These are phyloP conservation scores for Elaphurus davidianus DNA, from an alignment of 2,113 vertebrate species.

Conservation along the genomic window DNA sequence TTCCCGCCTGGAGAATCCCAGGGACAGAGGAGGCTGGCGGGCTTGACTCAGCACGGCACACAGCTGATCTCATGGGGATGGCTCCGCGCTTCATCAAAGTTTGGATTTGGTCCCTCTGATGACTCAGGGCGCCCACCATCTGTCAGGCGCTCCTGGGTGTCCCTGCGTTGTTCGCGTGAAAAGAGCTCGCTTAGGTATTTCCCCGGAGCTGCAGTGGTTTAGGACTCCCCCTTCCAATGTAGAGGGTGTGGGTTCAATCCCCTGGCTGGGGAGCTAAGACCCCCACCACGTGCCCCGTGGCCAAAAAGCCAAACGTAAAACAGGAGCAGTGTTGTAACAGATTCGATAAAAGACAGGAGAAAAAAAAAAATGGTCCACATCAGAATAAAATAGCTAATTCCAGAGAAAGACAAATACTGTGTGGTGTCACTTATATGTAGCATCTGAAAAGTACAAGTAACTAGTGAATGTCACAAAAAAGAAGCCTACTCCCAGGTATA, in stretches of 20 bases:
- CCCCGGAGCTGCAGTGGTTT: accelerated
- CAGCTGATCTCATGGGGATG: neutral
- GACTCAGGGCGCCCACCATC: neutral
- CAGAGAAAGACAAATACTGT: neutral
- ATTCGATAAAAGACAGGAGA: neutral
- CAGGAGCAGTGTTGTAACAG: neutral
- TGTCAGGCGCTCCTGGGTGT: neutral
- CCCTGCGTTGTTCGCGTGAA: accelerated
- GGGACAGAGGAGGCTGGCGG: accelerated
- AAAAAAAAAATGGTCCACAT: no score
- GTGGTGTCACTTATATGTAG: neutral
- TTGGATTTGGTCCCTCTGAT: accelerated
- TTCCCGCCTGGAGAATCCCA: neutral
- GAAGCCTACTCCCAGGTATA: neutral
- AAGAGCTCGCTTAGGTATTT: accelerated
- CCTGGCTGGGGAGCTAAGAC: neutral
- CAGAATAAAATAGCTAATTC: neutral
- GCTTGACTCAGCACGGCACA: neutral
- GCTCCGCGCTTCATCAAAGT: accelerated
- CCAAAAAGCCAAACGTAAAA: accelerated
- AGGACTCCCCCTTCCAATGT: neutral
- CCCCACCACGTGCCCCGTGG: neutral
- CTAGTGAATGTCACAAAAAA: accelerated
- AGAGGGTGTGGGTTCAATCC: neutral
- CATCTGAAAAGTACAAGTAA: neutral